Evolutionary conservation across 2,888 invertebrate species (phyloP), one percentile per base, ranked within the genome.

Genomic region (Colostygia pectinataria): DNA sequence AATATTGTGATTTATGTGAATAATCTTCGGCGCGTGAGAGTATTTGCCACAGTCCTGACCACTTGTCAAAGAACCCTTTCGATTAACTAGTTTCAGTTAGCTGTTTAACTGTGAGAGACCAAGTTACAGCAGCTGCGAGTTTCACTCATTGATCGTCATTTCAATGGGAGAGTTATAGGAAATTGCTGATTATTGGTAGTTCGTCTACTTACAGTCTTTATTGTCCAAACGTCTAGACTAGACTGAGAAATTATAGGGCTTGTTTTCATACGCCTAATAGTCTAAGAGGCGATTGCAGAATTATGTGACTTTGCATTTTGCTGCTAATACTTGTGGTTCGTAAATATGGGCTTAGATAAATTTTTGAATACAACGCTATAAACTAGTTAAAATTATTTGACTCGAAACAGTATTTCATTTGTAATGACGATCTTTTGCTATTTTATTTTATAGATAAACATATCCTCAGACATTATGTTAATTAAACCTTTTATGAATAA

Each of bases 1-100:
- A 84, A 83, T 85, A 87, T 86, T 83, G 80, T 81, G 84, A 84
- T 81, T 72, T 64, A 65, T 59, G 62, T 83, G 81, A 83, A 79
- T 85, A 79, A 86, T 85, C 58, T 50, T 44, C 69, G 61, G 61
- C 58, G 57, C 64, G 63, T 57, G 62, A 41, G 41, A 45, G 36
- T n/a, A 37, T 36, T 28, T 33, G 32, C 44, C 24, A 27, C 10
- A 36, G 8, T 39, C 34, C 37, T 29, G 42, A 23, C 53, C 53
- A 53, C 28, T 38, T 34, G 38, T 48, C 20, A 32, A 32, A 32
- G 53, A 42, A 24, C 48, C 33, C 25, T 42, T 24, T 24, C 2
- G 10, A 7, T n/a, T 10, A 3, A 10, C 4, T 5, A 3, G 13
- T 28, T 28, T 15, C 24, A 24, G 0, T 9, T 13, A 23, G 3